Evolutionary conservation across 2,113 vertebrate genomes (phyloP).

Genomic region (Morone saxatilis): DNA sequence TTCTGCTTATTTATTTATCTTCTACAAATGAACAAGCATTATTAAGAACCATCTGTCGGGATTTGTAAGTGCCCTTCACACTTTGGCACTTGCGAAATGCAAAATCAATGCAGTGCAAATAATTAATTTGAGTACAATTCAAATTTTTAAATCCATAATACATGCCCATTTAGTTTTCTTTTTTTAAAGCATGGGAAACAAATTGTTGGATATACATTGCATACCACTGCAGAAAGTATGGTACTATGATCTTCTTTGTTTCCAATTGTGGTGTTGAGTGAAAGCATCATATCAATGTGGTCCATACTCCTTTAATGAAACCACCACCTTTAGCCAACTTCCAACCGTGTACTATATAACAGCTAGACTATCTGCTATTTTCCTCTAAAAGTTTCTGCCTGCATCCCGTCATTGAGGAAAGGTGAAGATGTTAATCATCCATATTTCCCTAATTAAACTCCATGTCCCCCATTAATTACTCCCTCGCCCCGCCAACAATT

Average conservation of each 20-base stretch:
- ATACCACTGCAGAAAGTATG: not conserved
- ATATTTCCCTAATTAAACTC: constrained; percentile 83
- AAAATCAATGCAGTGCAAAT: constrained; percentile 41
- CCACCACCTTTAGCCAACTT: not conserved
- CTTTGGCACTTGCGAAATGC: constrained; percentile 52
- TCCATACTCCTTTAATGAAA: not conserved
- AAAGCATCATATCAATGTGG: constrained; percentile 1
- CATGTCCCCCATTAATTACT: constrained; percentile 81
- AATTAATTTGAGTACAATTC: constrained; percentile 22
- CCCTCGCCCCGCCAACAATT: constrained; percentile 77
- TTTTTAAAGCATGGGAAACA: not conserved
- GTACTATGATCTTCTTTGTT: not conserved
- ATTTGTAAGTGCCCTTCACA: constrained; percentile 60
- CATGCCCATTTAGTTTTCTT: not conserved
- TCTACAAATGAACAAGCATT: constrained; percentile 53
- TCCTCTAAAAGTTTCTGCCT: constrained; percentile 53
- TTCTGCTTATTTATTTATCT: constrained; percentile 64
- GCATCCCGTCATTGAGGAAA: constrained; percentile 75
- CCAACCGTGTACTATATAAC: constrained; percentile 6
- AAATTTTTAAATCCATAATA: constrained; percentile 8
- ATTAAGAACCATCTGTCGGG: constrained; percentile 60
- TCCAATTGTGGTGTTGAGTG: not conserved
- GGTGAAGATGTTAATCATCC: constrained; percentile 85
- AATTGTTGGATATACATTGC: not conserved
- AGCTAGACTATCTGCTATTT: constrained; percentile 9